Base-by-base conservation (phyloP, 2,113 vertebrate species). In the Mellivora capensis region DNA sequence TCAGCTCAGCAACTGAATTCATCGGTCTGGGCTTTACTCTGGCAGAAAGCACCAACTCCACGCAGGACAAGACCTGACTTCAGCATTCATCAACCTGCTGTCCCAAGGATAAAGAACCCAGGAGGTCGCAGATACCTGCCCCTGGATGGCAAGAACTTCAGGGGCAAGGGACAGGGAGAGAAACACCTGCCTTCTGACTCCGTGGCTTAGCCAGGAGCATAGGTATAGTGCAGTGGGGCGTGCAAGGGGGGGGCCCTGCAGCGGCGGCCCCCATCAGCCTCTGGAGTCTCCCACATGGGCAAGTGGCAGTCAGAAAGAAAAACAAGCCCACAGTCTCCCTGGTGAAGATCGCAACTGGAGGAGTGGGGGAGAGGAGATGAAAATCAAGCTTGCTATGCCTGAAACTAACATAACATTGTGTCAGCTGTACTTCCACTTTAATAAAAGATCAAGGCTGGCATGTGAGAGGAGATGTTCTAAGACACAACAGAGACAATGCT, bases 171-270 rank as follows among this genome's bases (percentile, higher is more conserved):
- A 31, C 13, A 0, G 1, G 6, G 6, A 4, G 0, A 1, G 2
- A 31, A 42, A 27, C 4, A 17, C 31, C 7, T 3, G 14, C 47
- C 31, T 10, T 10, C 5, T 1, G 20, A 18, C 18, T 7, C 0
- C 0, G 12, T 11, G 1, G 0, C 34, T n/a, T 34, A 10, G 4
- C 17, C 13, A 34, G 42, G 34, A 31, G 52, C 37, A 3, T 0
- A 1, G 17, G 92, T 4, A 9, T 0, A 54, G 92, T 0, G 0
- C 17, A 2, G 8, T 1, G 42, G 59, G 34, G 69, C 11, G 0
- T 3, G n/a, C 23, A 3, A 47, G 74, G 8, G 6, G 37, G 25
- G 6, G 25, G 29, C 61, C 61, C 11, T 1, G 20, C 29, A 37
- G 21, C 87, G 34, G 8, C 82, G 6, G 10, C 37, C 11, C 3